Evolutionary conservation across 2,113 vertebrate species (phyloP), one percentile per base, ranked within the genome.

Genomic region (Manacus vitellinus): DNA sequence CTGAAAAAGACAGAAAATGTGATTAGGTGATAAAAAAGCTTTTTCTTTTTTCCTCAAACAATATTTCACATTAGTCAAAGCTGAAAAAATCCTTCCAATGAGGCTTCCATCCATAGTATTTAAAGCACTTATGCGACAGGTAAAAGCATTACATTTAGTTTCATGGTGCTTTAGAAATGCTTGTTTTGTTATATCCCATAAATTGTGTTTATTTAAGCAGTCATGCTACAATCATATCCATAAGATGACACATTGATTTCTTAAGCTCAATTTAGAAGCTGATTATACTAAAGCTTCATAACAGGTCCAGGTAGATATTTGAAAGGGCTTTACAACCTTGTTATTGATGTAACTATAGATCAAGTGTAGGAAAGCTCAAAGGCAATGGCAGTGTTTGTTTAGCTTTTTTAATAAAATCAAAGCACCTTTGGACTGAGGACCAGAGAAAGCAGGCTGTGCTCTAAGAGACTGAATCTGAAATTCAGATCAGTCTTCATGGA

Each of bases 51-150:
- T 75, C 56, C 62, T 97, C 56, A 46, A 65, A 80, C 66, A 99
- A 98, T 99, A 99, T 65, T 99, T 97, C 97, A 98, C 97, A 18
- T 99, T 99, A 96, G 99, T 99, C 33, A 99, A 99, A 98, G 98
- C 99, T 88, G 99, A 99, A 37, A 99, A 99, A 97, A 98, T 99
- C 91, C 98, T 99, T 75, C 99, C 99, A 66, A 98, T 98, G 85
- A 98, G 98, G 47, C 97, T 99, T 66, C 98, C 98, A 85, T 98
- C 98, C 10, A 90, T 81, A 92, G 98, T 98, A 72, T 99, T 99
- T 86, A 99, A 98, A 93, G 97, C 99, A 39, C 99, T 99, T 98
- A 97, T 99, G 94, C 98, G 98, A 98, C 99, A 99, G 98, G 99
- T 99, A 94, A 71, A 94, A 72, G 10, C 10, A 52, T 52, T 65